Percentiles rank a stretch among this genome's conserved stretches.
phyloP scores from a whole-genome alignment of 2,113 vertebrate species.

The Sinosuthora webbiana region DNA sequence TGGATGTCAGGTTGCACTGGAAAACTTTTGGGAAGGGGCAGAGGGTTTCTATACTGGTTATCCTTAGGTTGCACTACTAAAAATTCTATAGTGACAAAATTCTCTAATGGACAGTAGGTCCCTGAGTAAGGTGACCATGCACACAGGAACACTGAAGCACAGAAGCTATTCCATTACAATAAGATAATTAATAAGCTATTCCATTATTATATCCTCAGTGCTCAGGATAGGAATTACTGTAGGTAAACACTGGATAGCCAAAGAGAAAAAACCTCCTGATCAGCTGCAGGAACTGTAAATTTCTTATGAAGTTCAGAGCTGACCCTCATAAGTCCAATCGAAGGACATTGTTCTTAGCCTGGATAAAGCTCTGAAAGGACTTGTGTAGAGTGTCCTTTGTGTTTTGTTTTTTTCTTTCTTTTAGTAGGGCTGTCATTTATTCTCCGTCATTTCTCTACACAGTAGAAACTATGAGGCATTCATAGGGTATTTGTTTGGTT shows the following conservation, averaged over 20 bases:
- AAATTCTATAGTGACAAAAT: neutral
- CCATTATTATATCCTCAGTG: neutral
- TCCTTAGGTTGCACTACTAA: neutral
- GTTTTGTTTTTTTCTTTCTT: neutral
- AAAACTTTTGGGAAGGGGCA: neutral
- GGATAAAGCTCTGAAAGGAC: neutral
- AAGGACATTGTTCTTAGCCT: neutral
- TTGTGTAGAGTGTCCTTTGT: neutral
- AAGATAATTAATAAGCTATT: neutral
- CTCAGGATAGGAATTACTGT: neutral
- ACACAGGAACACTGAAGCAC: neutral
- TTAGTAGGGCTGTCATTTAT: neutral
- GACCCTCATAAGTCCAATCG: neutral
- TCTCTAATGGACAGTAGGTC: neutral
- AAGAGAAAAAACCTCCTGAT: neutral
- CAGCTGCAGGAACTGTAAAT: neutral
- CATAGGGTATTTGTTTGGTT: neutral
- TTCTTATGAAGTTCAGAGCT: neutral
- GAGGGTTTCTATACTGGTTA: neutral
- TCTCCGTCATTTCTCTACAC: neutral
- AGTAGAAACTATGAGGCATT: neutral
- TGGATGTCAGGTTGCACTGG: neutral
- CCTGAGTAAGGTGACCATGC: neutral
- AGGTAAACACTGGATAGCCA: neutral
- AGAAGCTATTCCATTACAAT: neutral